A percentile compares a stretch with the other conserved stretches of the same genome.
Evolutionary conservation across 2,888 invertebrate species (phyloP).

Genomic region (Agrochola circellaris): DNA sequence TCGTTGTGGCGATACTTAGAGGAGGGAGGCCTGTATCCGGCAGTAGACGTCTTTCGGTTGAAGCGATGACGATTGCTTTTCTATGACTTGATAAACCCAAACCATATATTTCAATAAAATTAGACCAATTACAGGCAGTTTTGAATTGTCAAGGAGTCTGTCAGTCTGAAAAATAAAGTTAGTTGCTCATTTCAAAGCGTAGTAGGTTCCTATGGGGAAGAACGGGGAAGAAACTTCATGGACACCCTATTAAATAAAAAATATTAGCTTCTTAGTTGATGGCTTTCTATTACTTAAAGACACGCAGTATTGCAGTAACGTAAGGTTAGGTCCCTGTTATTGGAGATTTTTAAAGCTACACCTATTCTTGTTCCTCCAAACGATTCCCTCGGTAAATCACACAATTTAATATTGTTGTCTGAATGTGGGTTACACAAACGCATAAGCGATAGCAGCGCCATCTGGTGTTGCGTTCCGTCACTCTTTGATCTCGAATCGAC

Average conservation of each 20-base stretch:
- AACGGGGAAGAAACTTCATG: not conserved
- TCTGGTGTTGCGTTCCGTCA: constrained; percentile 54
- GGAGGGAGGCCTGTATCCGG: too few species aligned
- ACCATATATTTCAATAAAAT: not conserved
- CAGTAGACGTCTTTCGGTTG: not conserved
- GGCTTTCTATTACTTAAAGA: not conserved
- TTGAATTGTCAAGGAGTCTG: not conserved
- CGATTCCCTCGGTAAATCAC: constrained; percentile 24
- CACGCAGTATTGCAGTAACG: not conserved
- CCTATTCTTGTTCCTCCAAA: not conserved
- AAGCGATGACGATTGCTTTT: not conserved
- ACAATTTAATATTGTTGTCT: constrained; percentile 59
- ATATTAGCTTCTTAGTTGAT: not conserved
- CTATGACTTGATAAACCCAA: not conserved
- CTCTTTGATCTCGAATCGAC: constrained; percentile 62
- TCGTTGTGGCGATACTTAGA: not conserved
- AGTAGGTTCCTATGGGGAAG: not conserved
- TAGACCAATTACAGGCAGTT: not conserved
- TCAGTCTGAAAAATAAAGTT: not conserved
- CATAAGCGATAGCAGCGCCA: constrained; percentile 55
- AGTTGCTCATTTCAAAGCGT: not conserved
- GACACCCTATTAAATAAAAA: not conserved
- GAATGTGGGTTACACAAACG: constrained; percentile 65
- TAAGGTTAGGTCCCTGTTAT: not conserved
- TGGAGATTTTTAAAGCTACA: not conserved